Evolutionary conservation across 2,113 vertebrate species (phyloP), one percentile per base, ranked within the genome.

Genomic region (Ovibos moschatus): DNA sequence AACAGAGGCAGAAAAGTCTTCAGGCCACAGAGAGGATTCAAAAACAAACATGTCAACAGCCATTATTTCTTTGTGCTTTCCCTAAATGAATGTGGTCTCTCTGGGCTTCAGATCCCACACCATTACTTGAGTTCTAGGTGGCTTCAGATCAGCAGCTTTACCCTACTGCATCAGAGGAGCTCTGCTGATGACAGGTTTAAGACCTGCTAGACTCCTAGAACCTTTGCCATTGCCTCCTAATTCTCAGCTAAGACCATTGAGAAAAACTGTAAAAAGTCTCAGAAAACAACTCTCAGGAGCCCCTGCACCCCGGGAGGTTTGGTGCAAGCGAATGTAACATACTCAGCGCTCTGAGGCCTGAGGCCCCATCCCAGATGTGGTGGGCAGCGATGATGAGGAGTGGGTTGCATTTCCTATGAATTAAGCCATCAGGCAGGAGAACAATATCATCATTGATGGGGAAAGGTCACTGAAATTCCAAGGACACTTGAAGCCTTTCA

Each of bases 401-500:
- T 45, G 19, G 64, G 95, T 76, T 62, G 97, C 97, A 96, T 98
- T 96, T 98, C 96, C 97, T 82, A 92, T 87, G 98, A 98, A 97
- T 98, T 4, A 95, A 98, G 95, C 98, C 78, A 96, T 87, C 47
- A 5, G 96, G 95, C 36, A 0, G 25, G 83, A 97, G 10, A 98
- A 99, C 99, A 99, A 99, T 98, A 95, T 96, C 0, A 0, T 98
- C 95, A 98, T 99, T 99, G 99, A 99, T 98, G 83, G 95, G 60
- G 84, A 99, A 99, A 99, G 99, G 99, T 99, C 98, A 96, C 98
- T 98, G 98, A 98, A 98, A 99, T 98, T 98, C 93, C 76, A 97
- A 99, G 97, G 99, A 98, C 98, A 98, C 98, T 99, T 91, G 95
- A 98, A 94, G 97, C 97, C 98, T 99, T 99, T 99, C 98, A 99